Percentiles rank a stretch among this genome's conserved stretches.
phyloP scores from a whole-genome alignment of 2,888 invertebrate species.

The Kryphioiulus occultus region DNA sequence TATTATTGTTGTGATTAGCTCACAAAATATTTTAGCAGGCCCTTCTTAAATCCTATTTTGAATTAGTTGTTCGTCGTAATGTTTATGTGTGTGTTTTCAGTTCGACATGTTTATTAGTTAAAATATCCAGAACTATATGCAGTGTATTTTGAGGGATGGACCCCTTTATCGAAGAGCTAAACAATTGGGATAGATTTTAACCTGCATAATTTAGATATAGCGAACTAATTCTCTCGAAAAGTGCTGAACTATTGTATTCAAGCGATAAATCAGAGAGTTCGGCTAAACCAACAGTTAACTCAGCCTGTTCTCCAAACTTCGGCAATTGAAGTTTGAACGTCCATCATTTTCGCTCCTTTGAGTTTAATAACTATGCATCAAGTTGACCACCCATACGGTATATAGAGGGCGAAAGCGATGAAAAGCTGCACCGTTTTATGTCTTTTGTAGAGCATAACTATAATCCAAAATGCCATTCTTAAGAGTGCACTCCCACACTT shows the following conservation, averaged over 20 bases:
- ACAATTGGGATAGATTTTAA: no score
- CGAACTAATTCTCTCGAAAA: neutral
- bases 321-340: neutral
- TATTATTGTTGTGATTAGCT: no score
- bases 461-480: conserved; percentile 35
- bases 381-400: neutral
- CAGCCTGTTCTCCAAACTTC: neutral
- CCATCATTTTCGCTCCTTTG: conserved; percentile 45
- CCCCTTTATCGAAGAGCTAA: no score
- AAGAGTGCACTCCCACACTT: conserved; percentile 6
- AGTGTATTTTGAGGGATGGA: no score
- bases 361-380: conserved; percentile 25
- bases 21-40: no score
- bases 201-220: neutral
- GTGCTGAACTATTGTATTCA: neutral
- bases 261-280: neutral
- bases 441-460: neutral
- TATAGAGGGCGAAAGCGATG: neutral
- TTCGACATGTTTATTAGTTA: no score
- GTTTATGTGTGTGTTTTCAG: no score
- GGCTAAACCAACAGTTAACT: neutral
- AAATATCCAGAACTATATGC: no score
- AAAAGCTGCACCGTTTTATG: conserved; percentile 8
- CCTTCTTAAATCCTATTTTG: no score
- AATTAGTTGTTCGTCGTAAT: no score